Percentiles rank a stretch among this genome's conserved stretches.
Evolutionary conservation across 2,888 invertebrate genomes (phyloP).

Genomic region (Leucoptera coffeella): DNA sequence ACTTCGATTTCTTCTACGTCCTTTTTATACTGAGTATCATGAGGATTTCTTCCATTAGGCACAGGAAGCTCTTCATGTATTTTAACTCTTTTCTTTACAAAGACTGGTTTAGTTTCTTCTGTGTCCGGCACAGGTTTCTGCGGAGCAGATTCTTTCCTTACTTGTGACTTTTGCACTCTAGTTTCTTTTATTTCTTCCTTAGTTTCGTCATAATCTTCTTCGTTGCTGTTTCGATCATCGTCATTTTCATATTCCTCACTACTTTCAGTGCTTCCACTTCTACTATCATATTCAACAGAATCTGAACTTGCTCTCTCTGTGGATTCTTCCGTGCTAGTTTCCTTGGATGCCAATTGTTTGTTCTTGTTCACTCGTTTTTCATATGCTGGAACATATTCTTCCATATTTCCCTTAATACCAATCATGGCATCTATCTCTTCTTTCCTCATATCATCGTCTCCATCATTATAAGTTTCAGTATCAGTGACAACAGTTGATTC

Average conservation of each 20-base stretch:
- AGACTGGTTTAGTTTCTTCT: conserved; percentile 15
- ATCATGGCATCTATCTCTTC: conserved; percentile 35
- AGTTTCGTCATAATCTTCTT: conserved; percentile 8
- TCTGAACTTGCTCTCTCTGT: conserved; percentile 5
- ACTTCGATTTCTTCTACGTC: conserved; percentile 39
- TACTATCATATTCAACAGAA: conserved; percentile 9
- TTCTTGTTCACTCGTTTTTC: conserved; percentile 14
- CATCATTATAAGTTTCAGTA: conserved; percentile 30
- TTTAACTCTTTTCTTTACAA: conserved; percentile 29
- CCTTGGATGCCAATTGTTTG: not conserved
- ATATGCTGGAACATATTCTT: conserved; percentile 30
- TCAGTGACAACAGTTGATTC: conserved; percentile 41
- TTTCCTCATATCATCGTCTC: conserved; percentile 18
- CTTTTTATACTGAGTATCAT: conserved; percentile 30
- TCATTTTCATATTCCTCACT: conserved; percentile 10
- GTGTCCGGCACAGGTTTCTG: not conserved
- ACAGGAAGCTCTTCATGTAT: conserved; percentile 34
- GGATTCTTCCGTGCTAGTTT: conserved; percentile 2
- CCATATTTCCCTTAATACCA: conserved; percentile 25
- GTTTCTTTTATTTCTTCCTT: conserved; percentile 8
- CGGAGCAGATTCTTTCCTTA: not conserved
- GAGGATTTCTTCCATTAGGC: conserved; percentile 24
- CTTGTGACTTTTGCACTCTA: conserved; percentile 2
- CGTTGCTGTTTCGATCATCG: conserved; percentile 10
- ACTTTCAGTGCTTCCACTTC: conserved; percentile 9